Evolutionary conservation across 37 sponge, comb jelly and placozoan species (phyloP).

Genomic region (Agelas oroides): DNA sequence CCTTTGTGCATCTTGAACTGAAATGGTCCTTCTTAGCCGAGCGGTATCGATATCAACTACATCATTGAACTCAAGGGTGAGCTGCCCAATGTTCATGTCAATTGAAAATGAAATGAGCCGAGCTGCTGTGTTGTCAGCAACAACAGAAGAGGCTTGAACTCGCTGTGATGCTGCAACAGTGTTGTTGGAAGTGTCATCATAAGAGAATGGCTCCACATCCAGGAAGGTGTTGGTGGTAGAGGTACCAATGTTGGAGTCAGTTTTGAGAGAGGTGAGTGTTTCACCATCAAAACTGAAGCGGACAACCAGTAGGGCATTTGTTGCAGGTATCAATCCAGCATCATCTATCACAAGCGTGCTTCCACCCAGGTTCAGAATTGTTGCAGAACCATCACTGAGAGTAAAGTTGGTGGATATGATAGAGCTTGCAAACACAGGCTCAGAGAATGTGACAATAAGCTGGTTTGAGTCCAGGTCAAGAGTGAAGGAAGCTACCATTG

Average conservation of each 20-base stretch:
- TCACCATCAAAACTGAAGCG: conserved; percentile 49
- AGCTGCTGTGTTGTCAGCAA: conserved; percentile 53
- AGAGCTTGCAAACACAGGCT: conserved; percentile 67
- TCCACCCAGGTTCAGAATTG: conserved; percentile 1
- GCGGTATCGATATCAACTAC: conserved; percentile 31
- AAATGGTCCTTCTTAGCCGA: conserved; percentile 15
- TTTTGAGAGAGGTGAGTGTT: conserved; percentile 60
- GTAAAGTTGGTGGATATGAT: conserved; percentile 36
- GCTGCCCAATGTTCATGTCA: conserved; percentile 63
- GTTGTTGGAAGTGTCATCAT: conserved; percentile 57
- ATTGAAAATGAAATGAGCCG: conserved; percentile 50
- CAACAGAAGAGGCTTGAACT: conserved; percentile 21
- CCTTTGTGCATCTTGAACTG: conserved; percentile 27
- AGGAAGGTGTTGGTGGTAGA: conserved; percentile 56
- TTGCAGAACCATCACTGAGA: conserved; percentile 40
- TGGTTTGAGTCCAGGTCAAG: conserved; percentile 75
- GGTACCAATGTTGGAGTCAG: conserved; percentile 61
- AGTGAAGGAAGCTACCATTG: conserved; percentile 54
- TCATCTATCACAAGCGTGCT: conserved; percentile 30
- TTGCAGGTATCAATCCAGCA: conserved; percentile 8
- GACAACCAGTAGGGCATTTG: conserved; percentile 15
- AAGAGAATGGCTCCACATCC: conserved; percentile 11
- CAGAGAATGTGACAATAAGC: conserved; percentile 83
- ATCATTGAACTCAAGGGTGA: conserved; percentile 77
- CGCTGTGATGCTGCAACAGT: background rate